phyloP scores from a whole-genome alignment of 2,888 invertebrate genomes.

The Metacarcinus magister region DNA sequence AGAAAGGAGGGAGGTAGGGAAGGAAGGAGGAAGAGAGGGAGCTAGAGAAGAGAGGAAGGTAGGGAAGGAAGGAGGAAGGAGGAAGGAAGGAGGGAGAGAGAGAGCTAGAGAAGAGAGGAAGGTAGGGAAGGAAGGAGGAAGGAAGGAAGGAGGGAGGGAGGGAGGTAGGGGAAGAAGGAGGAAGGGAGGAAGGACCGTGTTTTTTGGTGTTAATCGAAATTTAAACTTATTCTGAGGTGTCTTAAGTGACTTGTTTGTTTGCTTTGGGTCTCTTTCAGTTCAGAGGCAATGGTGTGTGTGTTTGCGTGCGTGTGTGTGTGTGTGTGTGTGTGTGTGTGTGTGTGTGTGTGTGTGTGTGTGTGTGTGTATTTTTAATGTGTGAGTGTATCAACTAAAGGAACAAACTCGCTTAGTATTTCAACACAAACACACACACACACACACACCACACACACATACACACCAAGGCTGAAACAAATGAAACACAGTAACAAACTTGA shows the following conservation, averaged over 20 bases:
- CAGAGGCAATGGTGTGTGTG: neutral
- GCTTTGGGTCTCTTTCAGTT: neutral
- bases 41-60: neutral
- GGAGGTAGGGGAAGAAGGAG: neutral
- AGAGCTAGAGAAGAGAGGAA: neutral
- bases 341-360: constrained; percentile 2
- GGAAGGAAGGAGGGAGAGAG: neutral
- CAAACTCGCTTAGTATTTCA: neutral
- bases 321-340: constrained; percentile 26
- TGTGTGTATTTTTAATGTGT: neutral
- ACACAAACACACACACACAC: constrained; percentile 62
- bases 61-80: neutral
- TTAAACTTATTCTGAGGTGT: constrained; percentile 57
- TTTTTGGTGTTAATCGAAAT: constrained; percentile 69
- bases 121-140: neutral
- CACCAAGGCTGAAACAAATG: neutral
- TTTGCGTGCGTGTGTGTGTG: neutral
- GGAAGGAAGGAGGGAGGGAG: neutral
- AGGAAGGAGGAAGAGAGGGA: neutral
- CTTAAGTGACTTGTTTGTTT: neutral
- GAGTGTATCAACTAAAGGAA: neutral
- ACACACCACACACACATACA: constrained; percentile 54
- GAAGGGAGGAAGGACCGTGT: neutral
- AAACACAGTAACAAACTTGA: neutral
- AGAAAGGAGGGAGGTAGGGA: neutral